Conservation (phyloP, 2,797 vertebrate genomes). For the Anguilla anguilla region DNA sequence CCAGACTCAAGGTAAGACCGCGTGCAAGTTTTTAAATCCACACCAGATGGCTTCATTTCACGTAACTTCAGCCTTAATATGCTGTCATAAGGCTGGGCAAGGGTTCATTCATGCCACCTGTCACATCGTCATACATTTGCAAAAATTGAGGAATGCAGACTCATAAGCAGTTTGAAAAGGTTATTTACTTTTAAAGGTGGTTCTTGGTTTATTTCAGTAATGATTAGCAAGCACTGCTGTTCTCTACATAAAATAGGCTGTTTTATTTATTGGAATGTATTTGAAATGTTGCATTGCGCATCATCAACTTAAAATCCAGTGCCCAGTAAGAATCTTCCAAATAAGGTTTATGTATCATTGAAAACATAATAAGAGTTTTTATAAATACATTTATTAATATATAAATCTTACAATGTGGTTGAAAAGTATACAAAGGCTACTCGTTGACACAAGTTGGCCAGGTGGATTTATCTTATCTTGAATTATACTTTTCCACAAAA, state of each 20-base stretch:
- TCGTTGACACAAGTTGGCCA: background rate
- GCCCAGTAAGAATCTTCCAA: background rate
- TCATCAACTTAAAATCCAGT: background rate
- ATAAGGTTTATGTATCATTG: background rate
- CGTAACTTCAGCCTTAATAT: background rate
- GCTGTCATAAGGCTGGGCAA: background rate
- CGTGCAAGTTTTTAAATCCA: background rate
- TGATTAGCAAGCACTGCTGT: background rate
- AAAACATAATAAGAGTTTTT: background rate
- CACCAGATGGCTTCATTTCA: background rate
- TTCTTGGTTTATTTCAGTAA: background rate
- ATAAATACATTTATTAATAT: background rate
- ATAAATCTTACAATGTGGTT: background rate
- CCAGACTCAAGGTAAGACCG: constrained; percentile 86
- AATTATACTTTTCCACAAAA: background rate
- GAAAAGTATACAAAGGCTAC: background rate
- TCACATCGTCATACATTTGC: background rate
- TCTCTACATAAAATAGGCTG: background rate
- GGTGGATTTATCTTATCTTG: background rate
- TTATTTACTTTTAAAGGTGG: background rate
- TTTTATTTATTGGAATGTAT: background rate
- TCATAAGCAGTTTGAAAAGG: background rate
- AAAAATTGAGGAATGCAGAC: background rate
- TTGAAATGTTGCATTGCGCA: background rate
- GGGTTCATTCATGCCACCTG: background rate